Evolutionary conservation across 2,888 invertebrate species (phyloP).

Genomic region (Nemotelus pantherinus): DNA sequence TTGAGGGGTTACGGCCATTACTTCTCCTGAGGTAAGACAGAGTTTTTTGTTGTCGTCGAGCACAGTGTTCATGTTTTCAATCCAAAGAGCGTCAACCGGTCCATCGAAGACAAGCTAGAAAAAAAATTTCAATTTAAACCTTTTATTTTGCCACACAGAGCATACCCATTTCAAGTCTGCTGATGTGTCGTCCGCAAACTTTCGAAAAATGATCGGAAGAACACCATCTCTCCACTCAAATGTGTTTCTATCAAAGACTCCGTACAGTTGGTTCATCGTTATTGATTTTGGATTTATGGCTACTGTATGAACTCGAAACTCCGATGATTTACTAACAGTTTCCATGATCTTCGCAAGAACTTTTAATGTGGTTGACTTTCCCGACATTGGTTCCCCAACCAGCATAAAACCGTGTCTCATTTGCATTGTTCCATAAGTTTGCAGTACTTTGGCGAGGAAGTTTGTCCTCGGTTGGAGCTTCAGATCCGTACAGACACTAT

Average conservation of each 20-base stretch:
- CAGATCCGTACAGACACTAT: conserved; percentile 69
- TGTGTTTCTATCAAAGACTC: conserved; percentile 89
- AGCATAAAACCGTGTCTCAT: conserved; percentile 94
- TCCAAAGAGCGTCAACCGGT: conserved; percentile 92
- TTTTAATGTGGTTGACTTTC: conserved; percentile 82
- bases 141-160: background rate
- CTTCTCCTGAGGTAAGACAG: conserved; percentile 89
- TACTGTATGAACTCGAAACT: conserved; percentile 74
- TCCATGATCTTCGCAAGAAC: conserved; percentile 80
- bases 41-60: conserved; percentile 91
- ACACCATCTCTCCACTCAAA: conserved; percentile 94
- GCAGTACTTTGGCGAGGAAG: conserved; percentile 84
- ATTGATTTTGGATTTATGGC: conserved; percentile 93
- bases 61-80: conserved; percentile 92
- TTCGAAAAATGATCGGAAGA: conserved; percentile 81
- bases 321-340: conserved; percentile 70
- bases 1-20: conserved; percentile 81
- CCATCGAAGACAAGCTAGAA: conserved; percentile 80
- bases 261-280: conserved; percentile 91
- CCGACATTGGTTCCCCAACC: conserved; percentile 82
- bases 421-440: conserved; percentile 94
- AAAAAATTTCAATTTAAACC: background rate
- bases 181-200: conserved; percentile 78
- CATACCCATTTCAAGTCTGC: conserved; percentile 85
- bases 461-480: conserved; percentile 80